These are phyloP conservation scores for Brachyistius frenatus DNA, from an alignment of 2,113 vertebrate genomes.

Conservation along the genomic window DNA sequence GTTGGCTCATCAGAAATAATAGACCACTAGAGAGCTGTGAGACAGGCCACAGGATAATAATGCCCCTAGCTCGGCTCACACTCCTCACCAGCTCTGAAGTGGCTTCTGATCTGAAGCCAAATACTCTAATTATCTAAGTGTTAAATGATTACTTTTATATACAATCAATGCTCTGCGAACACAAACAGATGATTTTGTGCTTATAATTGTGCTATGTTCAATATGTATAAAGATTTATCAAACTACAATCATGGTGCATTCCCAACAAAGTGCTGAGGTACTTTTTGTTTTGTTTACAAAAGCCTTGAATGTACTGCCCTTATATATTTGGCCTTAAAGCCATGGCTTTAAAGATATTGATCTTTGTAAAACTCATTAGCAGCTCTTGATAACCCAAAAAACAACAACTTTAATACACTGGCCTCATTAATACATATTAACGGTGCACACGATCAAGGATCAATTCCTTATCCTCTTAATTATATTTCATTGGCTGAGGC, in stretches of 20 bases:
- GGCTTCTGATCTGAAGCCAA: conserved; percentile 47
- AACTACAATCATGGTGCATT: not conserved
- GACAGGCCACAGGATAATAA: conserved; percentile 65
- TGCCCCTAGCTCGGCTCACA: conserved; percentile 24
- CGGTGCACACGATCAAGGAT: conserved; percentile 75
- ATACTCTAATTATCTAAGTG: conserved; percentile 63
- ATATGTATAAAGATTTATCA: conserved; percentile 8
- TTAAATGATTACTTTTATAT: conserved; percentile 43
- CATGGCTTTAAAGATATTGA: conserved; percentile 75
- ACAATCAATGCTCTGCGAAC: conserved; percentile 19
- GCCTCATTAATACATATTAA: conserved; percentile 80
- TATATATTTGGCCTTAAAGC: conserved; percentile 52
- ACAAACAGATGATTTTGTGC: conserved; percentile 10
- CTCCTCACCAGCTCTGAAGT: conserved; percentile 32
- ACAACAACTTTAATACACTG: conserved; percentile 73
- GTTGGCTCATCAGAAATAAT: conserved; percentile 79
- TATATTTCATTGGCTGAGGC: conserved; percentile 76
- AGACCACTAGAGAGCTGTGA: conserved; percentile 73
- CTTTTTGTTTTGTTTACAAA: conserved; percentile 34
- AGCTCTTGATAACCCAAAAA: conserved; percentile 68
- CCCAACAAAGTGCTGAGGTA: conserved; percentile 23
- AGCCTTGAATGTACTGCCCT: conserved; percentile 20
- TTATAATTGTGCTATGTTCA: not conserved
- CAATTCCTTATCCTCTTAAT: conserved; percentile 82
- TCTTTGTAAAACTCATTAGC: conserved; percentile 81